Evolutionary conservation across 2,113 vertebrate species (phyloP).

Genomic region (Pteruthius melanotis): DNA sequence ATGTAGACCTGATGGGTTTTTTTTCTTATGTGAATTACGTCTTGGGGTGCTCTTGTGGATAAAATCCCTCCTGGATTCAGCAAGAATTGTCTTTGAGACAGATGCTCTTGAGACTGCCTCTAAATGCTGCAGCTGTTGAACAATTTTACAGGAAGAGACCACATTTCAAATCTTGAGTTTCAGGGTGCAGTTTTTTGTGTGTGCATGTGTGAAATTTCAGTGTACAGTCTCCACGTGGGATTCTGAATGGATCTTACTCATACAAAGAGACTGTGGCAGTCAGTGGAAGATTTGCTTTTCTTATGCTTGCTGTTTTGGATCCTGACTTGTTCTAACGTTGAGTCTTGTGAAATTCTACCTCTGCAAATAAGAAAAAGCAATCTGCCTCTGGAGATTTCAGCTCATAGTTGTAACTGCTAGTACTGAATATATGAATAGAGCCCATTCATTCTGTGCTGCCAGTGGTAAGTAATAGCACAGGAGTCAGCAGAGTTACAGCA

Average conservation of each 20-base stretch:
- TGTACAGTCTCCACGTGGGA: neutral
- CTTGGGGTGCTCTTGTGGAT: neutral
- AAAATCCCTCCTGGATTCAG: neutral
- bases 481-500: neutral
- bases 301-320: neutral
- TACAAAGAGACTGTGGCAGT: neutral
- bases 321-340: neutral
- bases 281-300: neutral
- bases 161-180: neutral
- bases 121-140: neutral
- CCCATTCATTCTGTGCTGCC: neutral
- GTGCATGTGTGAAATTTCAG: neutral
- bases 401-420: neutral
- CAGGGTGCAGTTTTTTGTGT: neutral
- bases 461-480: neutral
- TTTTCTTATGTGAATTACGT: neutral
- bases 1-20: neutral
- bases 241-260: neutral
- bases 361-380: neutral
- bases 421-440: neutral
- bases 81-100: neutral
- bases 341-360: conserved; percentile 34
- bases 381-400: neutral
- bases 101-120: neutral
- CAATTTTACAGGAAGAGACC: neutral